Conservation (phyloP, 2,797 vertebrate species). For the Mormyrops boulengeri region DNA sequence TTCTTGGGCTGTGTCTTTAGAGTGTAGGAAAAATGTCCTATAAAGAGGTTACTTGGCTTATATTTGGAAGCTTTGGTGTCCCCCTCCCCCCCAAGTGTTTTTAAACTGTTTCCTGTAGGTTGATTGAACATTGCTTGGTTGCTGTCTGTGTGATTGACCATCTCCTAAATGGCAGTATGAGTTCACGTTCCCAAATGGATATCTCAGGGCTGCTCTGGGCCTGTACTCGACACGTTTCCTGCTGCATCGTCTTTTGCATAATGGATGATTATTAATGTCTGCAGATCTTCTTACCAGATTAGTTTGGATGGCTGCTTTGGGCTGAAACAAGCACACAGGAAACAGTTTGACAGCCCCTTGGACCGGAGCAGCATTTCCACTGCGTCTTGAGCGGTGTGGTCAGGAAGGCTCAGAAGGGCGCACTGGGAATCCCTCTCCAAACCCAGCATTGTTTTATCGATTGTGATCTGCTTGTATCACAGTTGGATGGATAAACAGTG, state of each 20-base stretch:
- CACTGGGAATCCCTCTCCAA: neutral
- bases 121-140: neutral
- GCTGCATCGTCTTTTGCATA: neutral
- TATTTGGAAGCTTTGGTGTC: neutral
- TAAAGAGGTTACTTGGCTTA: neutral
- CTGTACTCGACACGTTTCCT: neutral
- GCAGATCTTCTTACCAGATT: slow-evolving; percentile 4
- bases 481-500: neutral
- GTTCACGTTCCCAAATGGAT: neutral
- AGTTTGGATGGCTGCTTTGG: neutral
- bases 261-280: slow-evolving; percentile 8
- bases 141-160: neutral
- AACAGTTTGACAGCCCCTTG: neutral
- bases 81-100: neutral
- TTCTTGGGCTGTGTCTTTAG: neutral
- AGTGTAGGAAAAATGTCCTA: neutral
- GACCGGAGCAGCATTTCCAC: neutral
- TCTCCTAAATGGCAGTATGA: neutral
- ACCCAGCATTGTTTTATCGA: neutral
- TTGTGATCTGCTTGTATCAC: neutral
- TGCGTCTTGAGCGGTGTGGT: neutral
- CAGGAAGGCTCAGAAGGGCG: neutral
- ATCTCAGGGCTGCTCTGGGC: neutral
- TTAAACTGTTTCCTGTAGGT: neutral
- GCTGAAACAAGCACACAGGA: neutral